A percentile compares a stretch with the other conserved stretches of the same genome.
phyloP scores from a whole-genome alignment of 2,113 vertebrate genomes.

The Phalacrocorax brasilianus region DNA sequence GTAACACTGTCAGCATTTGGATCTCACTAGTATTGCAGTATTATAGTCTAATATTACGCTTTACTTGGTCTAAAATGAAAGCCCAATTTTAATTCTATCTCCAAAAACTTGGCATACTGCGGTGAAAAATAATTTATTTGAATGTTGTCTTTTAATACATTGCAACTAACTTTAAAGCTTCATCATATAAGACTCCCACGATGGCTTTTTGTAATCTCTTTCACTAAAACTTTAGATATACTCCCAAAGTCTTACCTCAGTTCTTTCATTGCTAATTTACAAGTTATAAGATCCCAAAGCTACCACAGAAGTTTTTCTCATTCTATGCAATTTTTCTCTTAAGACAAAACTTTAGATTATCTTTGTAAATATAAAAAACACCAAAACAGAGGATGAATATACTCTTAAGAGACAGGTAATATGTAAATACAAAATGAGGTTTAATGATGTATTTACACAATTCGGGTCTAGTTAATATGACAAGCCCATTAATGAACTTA shows the following conservation, averaged over 20 bases:
- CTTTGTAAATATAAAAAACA: neutral
- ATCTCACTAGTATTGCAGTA: conserved; percentile 1
- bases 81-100: conserved; percentile 66
- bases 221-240: conserved; percentile 45
- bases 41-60: conserved; percentile 49
- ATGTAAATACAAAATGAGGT: neutral
- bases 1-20: conserved; percentile 44
- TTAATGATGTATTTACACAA: neutral
- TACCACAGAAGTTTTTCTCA: neutral
- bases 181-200: neutral
- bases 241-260: neutral
- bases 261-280: conserved; percentile 10
- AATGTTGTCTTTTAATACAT: conserved; percentile 43
- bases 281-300: conserved; percentile 11
- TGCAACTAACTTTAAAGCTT: conserved; percentile 50
- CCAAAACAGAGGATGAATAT: neutral
- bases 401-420: neutral
- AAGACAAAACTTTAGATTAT: neutral
- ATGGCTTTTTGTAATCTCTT: conserved; percentile 51
- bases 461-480: neutral
- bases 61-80: conserved; percentile 58
- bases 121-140: conserved; percentile 65
- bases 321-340: neutral
- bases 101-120: conserved; percentile 56
- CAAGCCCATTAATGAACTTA: neutral